Evolutionary conservation across 1,140 invertebrate species (phyloP).

Genomic region (Bombus sibiricus): DNA sequence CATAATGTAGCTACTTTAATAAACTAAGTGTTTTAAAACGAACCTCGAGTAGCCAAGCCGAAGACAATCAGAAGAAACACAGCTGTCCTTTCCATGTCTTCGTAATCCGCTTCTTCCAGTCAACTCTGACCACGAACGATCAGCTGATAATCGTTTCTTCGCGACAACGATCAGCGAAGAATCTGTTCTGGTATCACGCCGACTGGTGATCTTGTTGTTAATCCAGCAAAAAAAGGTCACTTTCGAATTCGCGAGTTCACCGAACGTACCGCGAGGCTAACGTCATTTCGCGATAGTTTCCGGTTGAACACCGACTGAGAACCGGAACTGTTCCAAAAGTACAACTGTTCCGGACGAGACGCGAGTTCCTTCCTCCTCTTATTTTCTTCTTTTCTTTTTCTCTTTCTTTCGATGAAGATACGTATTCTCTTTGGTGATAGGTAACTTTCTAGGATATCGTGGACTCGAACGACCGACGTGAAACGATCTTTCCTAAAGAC

Average conservation of each 20-base stretch:
- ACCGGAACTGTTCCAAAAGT: neutral
- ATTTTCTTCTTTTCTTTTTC: neutral
- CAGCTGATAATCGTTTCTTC: slow-evolving; percentile 16
- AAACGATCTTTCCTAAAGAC: slow-evolving; percentile 71
- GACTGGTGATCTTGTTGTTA: slow-evolving; percentile 18
- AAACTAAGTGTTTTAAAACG: slow-evolving; percentile 28
- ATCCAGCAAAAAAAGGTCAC: slow-evolving; percentile 39
- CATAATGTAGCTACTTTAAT: too few species aligned
- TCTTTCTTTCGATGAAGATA: neutral
- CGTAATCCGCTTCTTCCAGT: neutral
- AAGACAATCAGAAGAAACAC: slow-evolving; percentile 61
- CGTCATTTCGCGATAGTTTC: slow-evolving; percentile 51
- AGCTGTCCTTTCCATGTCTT: slow-evolving; percentile 63
- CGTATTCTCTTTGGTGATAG: neutral
- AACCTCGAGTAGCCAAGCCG: slow-evolving; percentile 64
- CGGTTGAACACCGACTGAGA: neutral
- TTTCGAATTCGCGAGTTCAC: slow-evolving; percentile 47
- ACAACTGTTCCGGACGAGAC: neutral
- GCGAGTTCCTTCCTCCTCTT: neutral
- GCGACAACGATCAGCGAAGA: neutral
- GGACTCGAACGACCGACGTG: slow-evolving; percentile 50
- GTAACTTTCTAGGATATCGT: slow-evolving; percentile 14
- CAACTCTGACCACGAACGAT: neutral
- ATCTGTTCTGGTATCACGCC: neutral
- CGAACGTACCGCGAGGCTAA: slow-evolving; percentile 23